Evolutionary conservation across 1,140 invertebrate species (phyloP), one percentile per base, ranked within the genome.

Genomic region (Temnothorax nylanderi): DNA sequence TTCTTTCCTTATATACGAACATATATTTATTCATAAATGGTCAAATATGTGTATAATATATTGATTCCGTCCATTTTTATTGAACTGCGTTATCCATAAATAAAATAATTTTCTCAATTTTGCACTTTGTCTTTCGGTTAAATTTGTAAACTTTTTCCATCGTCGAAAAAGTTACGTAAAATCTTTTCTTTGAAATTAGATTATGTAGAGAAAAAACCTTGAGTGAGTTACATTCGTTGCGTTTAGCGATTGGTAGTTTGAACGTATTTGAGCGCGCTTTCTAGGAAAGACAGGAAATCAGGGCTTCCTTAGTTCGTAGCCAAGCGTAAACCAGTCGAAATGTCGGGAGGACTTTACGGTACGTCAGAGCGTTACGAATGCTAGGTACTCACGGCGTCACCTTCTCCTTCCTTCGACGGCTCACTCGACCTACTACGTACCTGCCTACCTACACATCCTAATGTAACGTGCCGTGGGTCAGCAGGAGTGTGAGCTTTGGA

Each of bases 381-480:
- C 56, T 49, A 84, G 65, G 49, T 69, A 56, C 65, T 72, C 54
- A 21, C 58, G 56, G 72, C 64, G 51, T 72, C 72, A 86, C 67
- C 84, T 80, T 51, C 71, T 87, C 80, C 60, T 85, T 41, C 69
- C 54, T 74, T 87, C 78, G 67, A 87, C 56, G 21, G 47, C 58
- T 87, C 60, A 84, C 86, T 87, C 80, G 67, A 87, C 69, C 67
- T 64, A 84, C 34, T 84, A 82, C 16, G 16, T 69, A 81, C 47
- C 21, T 84, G 69, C 44, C n/a, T 69, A 72, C 47, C 47, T 82
- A 26, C 26, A 62, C 54, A 62, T 44, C 49, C 49, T 54, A 86
- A 58, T 44, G 34, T 62, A 86, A 58, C 77, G 74, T 89, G 78
- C 26, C 54, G 37, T 37, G 64, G 85, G 65, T 86, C 77, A 85